Evolutionary conservation across 2,888 invertebrate species (phyloP), one percentile per base, ranked within the genome.

Genomic region (Cheilosia scutellata): DNA sequence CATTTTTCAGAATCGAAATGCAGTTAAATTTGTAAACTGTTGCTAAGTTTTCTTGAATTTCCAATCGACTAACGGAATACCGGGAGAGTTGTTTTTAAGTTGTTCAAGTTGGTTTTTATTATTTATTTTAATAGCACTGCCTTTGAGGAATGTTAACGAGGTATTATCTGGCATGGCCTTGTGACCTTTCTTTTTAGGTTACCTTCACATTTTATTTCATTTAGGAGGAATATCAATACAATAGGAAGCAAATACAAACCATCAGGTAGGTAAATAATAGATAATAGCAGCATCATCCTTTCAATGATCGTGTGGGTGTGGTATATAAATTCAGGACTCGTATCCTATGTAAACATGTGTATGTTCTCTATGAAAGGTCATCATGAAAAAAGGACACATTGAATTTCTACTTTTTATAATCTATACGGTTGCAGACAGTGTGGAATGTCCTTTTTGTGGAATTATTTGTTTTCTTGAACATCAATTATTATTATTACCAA

Each of bases 1-100:
- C 51, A 65, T 53, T 80, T 75, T 84, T 49, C 49, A 68, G 60
- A 42, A 40, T 60, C 58, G n/a, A 80, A 68, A 55, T 82, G 82
- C 57, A 66, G 80, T 86, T 82, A 86, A 76, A 86, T 80, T 57
- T 72, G 51, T 76, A 78, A 72, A 79, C 47, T 83, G 68, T 79
- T 68, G 63, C 27, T 16, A 44, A 83, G 66, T 68, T 53, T 47
- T 65, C 4, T 13, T 55, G 37, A 68, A 82, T 62, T 47, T 68
- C 3, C 6, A 31, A 47, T 33, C 57, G 57, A 57, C 29, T 44
- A 37, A 37, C 37, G 11, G 3, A 11, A 11, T 3, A 16, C 16
- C 9, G 5, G 57, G 33, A 57, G 25, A 68, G 20, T 42, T 62
- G 29, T 49, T 47, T 49, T 47, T 20, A 7, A 49, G 11, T 51